Evolutionary conservation across 2,113 vertebrate genomes (phyloP).

Genomic region (Takifugu flavidus): DNA sequence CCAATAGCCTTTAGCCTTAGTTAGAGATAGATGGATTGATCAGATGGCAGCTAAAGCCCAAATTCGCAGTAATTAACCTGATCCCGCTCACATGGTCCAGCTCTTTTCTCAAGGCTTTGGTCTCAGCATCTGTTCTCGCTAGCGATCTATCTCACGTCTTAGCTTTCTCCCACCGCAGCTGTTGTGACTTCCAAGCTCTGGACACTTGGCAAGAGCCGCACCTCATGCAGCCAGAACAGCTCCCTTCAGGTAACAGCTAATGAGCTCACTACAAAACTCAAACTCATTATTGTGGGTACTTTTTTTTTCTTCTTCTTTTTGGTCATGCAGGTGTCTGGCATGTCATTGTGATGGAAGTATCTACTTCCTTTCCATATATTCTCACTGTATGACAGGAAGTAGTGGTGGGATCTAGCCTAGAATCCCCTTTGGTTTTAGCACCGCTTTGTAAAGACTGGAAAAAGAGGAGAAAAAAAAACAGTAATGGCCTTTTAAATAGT

Average conservation of each 20-base stretch:
- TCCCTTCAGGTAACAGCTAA: conserved; percentile 80
- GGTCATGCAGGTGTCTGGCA: conserved; percentile 48
- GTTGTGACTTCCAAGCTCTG: conserved; percentile 63
- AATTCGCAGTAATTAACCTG: conserved; percentile 72
- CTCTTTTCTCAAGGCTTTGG: conserved; percentile 58
- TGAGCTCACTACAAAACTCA: conserved; percentile 73
- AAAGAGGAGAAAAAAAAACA: too few relatives aligned
- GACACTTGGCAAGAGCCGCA: conserved; percentile 66
- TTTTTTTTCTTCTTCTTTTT: conserved; percentile 27
- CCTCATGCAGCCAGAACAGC: conserved; percentile 71
- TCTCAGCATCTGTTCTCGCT: conserved; percentile 64
- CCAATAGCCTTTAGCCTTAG: conserved; percentile 33
- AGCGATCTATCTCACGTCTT: conserved; percentile 50
- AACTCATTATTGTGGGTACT: conserved; percentile 76
- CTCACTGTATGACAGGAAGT: background rate
- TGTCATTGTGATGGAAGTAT: conserved; percentile 20
- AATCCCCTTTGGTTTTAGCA: too few relatives aligned
- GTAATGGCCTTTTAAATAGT: too few relatives aligned
- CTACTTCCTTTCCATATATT: background rate
- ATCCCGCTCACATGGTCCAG: conserved; percentile 48
- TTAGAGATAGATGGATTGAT: background rate
- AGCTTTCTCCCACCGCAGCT: conserved; percentile 61
- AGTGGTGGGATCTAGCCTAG: too few relatives aligned
- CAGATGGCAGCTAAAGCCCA: conserved; percentile 13
- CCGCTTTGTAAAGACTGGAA: too few relatives aligned